Evolutionary conservation across 1,140 invertebrate genomes (phyloP).

Genomic region (Kradibia gibbosae): DNA sequence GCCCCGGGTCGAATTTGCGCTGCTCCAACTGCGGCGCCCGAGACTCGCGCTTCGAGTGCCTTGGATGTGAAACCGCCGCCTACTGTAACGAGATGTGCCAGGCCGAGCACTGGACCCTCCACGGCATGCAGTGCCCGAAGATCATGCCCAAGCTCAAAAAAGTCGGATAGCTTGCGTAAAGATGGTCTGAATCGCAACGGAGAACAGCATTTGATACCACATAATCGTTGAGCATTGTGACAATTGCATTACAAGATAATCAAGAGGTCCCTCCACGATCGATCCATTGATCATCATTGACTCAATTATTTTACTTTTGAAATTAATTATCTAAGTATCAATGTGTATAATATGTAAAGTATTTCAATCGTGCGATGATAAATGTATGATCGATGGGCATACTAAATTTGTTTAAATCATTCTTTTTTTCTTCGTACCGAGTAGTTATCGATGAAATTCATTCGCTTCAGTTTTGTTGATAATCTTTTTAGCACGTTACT

Average conservation of each 20-base stretch:
- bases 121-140: slow-evolving; percentile 64
- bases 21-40: slow-evolving; percentile 29
- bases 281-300: neutral
- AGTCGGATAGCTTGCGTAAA: slow-evolving; percentile 56
- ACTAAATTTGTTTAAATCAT: neutral
- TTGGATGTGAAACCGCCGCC: slow-evolving; percentile 63
- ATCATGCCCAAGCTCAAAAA: slow-evolving; percentile 68
- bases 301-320: neutral
- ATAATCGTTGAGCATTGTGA: too few relatives aligned
- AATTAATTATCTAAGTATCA: neutral
- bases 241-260: too few relatives aligned
- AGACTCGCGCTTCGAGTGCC: slow-evolving; percentile 53
- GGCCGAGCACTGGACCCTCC: slow-evolving; percentile 63
- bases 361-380: neutral
- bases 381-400: neutral
- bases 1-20: slow-evolving; percentile 43
- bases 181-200: too few relatives aligned
- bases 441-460: too few relatives aligned
- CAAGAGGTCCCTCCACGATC: too few relatives aligned
- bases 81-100: slow-evolving; percentile 68
- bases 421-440: too few relatives aligned
- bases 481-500: too few relatives aligned
- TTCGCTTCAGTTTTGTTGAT: too few relatives aligned
- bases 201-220: too few relatives aligned
- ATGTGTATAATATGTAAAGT: neutral